Conservation (phyloP, 2,888 invertebrate species). For the Microctonus brassicae region DNA sequence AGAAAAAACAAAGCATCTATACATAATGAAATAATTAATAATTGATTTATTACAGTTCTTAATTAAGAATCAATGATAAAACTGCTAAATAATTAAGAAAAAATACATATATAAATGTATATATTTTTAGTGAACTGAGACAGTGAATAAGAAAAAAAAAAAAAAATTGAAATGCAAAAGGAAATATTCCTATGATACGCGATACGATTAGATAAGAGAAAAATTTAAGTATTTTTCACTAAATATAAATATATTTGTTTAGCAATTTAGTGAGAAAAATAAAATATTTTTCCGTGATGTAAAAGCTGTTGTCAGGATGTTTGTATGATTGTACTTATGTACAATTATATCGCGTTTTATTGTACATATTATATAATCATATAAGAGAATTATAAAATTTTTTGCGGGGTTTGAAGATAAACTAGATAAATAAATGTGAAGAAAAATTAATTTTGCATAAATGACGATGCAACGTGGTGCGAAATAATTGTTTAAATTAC, state of each 20-base stretch:
- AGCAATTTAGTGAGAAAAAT: conserved; percentile 58
- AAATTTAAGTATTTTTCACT: conserved; percentile 63
- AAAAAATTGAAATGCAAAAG: neutral
- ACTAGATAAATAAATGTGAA: neutral
- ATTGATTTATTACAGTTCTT: conserved; percentile 66
- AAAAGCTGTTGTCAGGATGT: conserved; percentile 61
- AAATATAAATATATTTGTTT: conserved; percentile 57
- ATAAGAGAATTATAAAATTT: too few species aligned
- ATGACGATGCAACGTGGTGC: conserved; percentile 37
- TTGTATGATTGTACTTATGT: conserved; percentile 61
- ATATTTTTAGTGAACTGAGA: conserved; percentile 40
- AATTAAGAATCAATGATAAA: conserved; percentile 59
- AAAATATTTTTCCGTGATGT: conserved; percentile 65
- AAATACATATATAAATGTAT: conserved; percentile 47
- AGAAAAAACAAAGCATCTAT: conserved; percentile 41
- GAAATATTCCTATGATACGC: too few species aligned
- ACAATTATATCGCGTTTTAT: conserved; percentile 35
- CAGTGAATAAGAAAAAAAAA: conserved; percentile 8
- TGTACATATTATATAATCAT: conserved; percentile 38
- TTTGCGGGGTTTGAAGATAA: too few species aligned
- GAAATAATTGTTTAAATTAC: conserved; percentile 31
- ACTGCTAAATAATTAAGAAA: conserved; percentile 61
- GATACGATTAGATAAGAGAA: conserved; percentile 18
- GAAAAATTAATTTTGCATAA: conserved; percentile 2
- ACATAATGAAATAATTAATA: conserved; percentile 42